phyloP scores from a whole-genome alignment of 1,140 invertebrate species.

The Drosophila punjabiensis region DNA sequence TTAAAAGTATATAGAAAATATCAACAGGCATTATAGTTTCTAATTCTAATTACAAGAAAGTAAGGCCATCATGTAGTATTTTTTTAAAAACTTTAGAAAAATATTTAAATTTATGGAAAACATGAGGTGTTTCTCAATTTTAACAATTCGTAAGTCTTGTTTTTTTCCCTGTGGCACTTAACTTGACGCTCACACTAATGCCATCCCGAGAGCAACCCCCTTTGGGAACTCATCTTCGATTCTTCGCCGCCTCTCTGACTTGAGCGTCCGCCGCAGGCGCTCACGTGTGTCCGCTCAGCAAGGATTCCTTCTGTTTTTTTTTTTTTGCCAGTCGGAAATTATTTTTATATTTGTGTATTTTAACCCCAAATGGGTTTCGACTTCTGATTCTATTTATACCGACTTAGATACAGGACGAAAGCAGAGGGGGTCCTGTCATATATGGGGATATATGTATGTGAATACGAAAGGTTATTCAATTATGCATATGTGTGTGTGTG shows the following conservation, averaged over 20 bases:
- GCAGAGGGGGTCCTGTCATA: conserved; percentile 8
- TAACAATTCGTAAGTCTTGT: neutral
- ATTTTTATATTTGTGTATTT: conserved; percentile 73
- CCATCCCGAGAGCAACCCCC: conserved; percentile 2
- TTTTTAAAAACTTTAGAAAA: neutral
- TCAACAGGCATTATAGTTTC: neutral
- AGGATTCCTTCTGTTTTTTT: conserved; percentile 41
- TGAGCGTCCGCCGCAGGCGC: conserved; percentile 49
- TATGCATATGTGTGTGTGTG: conserved; percentile 49
- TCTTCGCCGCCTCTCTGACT: neutral
- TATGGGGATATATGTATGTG: conserved; percentile 17
- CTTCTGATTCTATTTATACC: conserved; percentile 71
- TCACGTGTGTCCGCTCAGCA: conserved; percentile 66
- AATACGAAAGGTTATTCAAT: conserved; percentile 67
- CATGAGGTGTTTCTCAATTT: neutral
- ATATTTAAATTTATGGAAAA: neutral
- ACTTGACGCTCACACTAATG: conserved; percentile 1
- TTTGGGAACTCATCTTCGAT: conserved; percentile 20
- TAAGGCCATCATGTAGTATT: neutral
- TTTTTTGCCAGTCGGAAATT: conserved; percentile 57
- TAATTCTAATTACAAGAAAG: neutral
- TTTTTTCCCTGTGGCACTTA: conserved; percentile 6
- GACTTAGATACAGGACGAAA: conserved; percentile 4
- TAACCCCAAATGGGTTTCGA: conserved; percentile 72
- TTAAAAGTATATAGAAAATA: neutral